These are phyloP conservation scores for Coluber constrictor DNA, from an alignment of 2,797 vertebrate species.

Conservation along the genomic window DNA sequence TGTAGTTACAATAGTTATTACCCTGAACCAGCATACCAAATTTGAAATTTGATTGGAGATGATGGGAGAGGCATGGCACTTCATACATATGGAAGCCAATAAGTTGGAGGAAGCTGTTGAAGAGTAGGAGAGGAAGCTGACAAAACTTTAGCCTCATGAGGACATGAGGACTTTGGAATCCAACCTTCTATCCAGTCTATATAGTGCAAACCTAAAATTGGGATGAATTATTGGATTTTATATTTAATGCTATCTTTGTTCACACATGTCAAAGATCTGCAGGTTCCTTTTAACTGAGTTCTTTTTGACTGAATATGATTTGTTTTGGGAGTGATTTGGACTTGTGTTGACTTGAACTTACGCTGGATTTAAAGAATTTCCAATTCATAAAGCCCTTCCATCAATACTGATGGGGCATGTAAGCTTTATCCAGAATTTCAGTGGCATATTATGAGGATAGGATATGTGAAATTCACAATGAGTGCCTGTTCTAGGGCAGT, in stretches of 20 bases:
- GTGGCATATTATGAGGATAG: neutral
- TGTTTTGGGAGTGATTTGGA: neutral
- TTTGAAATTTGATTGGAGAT: neutral
- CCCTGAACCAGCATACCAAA: neutral
- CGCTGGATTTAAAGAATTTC: neutral
- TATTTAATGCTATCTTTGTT: neutral
- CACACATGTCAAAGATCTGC: neutral
- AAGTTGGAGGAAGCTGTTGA: neutral
- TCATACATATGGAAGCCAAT: neutral
- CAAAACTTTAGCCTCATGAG: neutral
- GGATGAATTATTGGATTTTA: neutral
- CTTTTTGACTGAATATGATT: neutral
- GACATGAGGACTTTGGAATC: neutral
- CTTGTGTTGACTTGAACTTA: neutral
- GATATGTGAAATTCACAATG: neutral
- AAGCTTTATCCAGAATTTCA: neutral
- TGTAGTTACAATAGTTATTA: neutral
- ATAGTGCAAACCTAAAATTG: neutral
- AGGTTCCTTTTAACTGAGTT: neutral
- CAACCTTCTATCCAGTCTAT: neutral
- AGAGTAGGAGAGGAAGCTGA: neutral
- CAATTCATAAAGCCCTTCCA: neutral
- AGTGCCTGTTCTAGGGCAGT: neutral
- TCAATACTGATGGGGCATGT: neutral
- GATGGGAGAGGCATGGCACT: neutral